Evolutionary conservation across 2,888 invertebrate species (phyloP), one percentile per base, ranked within the genome.

Genomic region (Orthosia gracilis): DNA sequence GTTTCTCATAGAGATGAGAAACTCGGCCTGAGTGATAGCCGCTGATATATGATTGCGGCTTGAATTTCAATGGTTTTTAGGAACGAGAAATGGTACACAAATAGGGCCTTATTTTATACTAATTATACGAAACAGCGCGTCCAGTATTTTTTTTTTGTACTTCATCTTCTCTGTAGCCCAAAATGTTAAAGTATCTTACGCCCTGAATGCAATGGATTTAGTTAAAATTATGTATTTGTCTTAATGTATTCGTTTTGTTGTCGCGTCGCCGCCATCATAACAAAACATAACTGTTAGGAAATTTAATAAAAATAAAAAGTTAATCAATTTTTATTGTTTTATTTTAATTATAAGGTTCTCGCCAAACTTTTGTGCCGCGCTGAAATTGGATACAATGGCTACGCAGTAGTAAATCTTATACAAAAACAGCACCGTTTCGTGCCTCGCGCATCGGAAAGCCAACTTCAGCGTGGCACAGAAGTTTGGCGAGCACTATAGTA

Each of bases 241-340:
- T 64, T 66, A 83, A 73, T 84, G 63, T 80, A 65, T 55, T 62
- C 55, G 76, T 85, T 82, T 76, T 72, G 55, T 74, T 79, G 59
- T 71, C 66, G 71, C 76, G 73, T 74, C 66, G 17, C 69, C 80
- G 79, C 74, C 76, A 73, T 69, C 57, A 61, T 55, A 76, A 77
- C 76, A 64, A 78, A 78, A 72, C 74, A 78, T 87, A 84, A 78
- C 76, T 84, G 88, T 85, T 89, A 88, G 84, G 82, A 76, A 84
- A 85, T 85, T 84, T 85, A 88, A 80, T 85, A 83, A 87, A 87
- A 85, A 82, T 87, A 85, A 84, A 87, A 84, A 80, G 81, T 88
- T 88, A 83, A 81, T 85, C 77, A 70, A 76, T 64, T 68, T 26
- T 26, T 58, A 11, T 76, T 70, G 73, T 87, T 82, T 75, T 63